Evolutionary conservation across 2,797 vertebrate genomes (phyloP), one percentile per base, ranked within the genome.

Genomic region (Astyanax mexicanus): DNA sequence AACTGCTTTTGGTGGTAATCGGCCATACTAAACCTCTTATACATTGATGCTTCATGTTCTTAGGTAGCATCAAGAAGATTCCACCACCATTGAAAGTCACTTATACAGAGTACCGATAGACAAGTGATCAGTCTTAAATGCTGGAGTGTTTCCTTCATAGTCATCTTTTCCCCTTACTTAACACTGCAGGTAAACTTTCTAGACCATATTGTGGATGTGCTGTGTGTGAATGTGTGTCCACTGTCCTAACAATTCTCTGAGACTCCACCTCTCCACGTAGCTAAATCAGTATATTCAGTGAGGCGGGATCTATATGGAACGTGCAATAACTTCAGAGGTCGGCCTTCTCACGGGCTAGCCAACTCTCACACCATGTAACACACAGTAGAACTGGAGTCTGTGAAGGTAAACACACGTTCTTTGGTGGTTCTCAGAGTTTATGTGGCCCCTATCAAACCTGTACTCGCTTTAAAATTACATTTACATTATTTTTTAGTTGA

Each of bases 291-390:
- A 80, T 55, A 68, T 72, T 79, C 58, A 78, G 40, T 0, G 42
- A 87, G 85, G 84, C 77, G 45, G 88, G 88, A 80, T 82, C 27
- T 75, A 79, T 72, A 81, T 80, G 81, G 68, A 84, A 88, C 83
- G 87, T 87, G 88, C 80, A 91, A 89, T 89, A 84, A 29, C 38
- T 72, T 54, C 69, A 47, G 52, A 75, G 78, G 72, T 68, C 35
- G 42, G 64, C 45, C 78, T 35, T 27, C 42, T 35, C 4, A 55
- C 21, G 60, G 45, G 69, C 67, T 32, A 64, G 60, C 15, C 72
- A 69, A 51, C 25, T 23, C 25, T 76, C 45, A 69, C 29, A 44
- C 42, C 73, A 79, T 49, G 21, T 7, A 44, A 84, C 61, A 79
- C 40, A 47, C 4, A 44, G 10, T 70, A 52, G 69, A 72, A 21